Base-by-base conservation (phyloP, 1,140 invertebrate genomes). In the Nephila pilipes region DNA sequence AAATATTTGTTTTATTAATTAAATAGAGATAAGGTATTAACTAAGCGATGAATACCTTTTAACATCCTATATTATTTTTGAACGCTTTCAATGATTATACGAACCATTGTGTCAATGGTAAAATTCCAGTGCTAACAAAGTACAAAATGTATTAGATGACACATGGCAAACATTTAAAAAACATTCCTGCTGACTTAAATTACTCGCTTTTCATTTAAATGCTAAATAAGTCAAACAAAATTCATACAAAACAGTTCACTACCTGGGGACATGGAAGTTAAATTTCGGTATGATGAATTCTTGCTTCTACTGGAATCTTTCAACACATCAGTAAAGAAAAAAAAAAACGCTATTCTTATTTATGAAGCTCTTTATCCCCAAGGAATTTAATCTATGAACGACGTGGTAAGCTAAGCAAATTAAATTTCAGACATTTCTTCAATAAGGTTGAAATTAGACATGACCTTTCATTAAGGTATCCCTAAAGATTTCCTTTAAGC, bases 371-470 rank as follows among this genome's bases (percentile, higher is more conserved):
- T 81, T 29, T 54, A 81, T n/a, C 80, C 46, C 0, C 3, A 46
- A 81, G 38, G 80, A 81, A 81, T 81, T 81, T 81, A 54, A 81
- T 81, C 80, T 81, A 22, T 46, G 25, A 25, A 81, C 80, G 25
- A 14, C 36, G 8, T 8, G 80, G 29, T 8, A 55, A 54, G 36
- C 29, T 81, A 25, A 16, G 38, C 58, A 87, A 87, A 87, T 87
- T 87, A 60, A 58, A 60, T 87, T 87, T 87, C 58, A 60, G 55
- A 87, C 57, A 87, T 60, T 60, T 87, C 58, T 87, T 87, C 85
- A 87, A 87, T 87, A 87, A 87, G 38, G 85, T n/a, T 14, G 58
- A 32, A 36, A 87, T 81, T 81, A 87, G 85, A 36, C 38, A 29
- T 87, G 29, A 38, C 36, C 55, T 87, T 87, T 87, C 85, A 87